Base-by-base conservation (phyloP, 2,113 vertebrate species). In the Podarcis muralis region DNA sequence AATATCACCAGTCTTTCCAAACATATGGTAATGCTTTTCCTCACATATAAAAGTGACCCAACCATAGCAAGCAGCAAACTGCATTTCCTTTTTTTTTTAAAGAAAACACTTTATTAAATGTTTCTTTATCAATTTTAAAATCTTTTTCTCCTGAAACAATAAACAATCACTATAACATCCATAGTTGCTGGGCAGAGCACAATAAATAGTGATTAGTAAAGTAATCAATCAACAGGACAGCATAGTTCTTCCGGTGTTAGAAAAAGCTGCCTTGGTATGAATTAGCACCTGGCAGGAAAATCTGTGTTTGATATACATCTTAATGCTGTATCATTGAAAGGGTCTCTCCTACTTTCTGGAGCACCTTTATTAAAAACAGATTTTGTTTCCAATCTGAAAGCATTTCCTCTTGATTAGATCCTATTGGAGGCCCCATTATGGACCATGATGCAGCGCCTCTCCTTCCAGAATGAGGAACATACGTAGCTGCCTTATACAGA, bases 1-100 rank as follows among this genome's bases (percentile, higher is more conserved):
- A 98, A 96, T 95, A 97, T 97, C 97, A 97, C 90, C 93, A 94
- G 93, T 97, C 95, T 98, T 98, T 97, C 95, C 95, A 97, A 97
- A 98, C 97, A 98, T 97, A 95, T 98, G 98, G 97, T 95, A 98
- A 97, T 98, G 95, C 95, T 98, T 99, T 98, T 95, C 94, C 91
- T 96, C 94, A 94, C 93, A 97, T 96, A 97, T 98, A 96, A 98
- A 98, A 98, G 95, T 96, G 94, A 95, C 89, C 95, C 89, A 94
- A 93, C 92, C 93, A 94, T 94, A 97, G 96, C 91, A 96, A 95
- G 93, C 94, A 98, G 95, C 91, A 94, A 95, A 94, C 92, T 93
- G 93, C 35, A 57, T 35, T 80, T 32, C n/a, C 37, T 30, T 62
- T 94, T 95, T 11, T 65, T n/a, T 69, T 94, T 95, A 96, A 25